A percentile compares a stretch with the other conserved stretches of the same genome.
These are phyloP conservation scores for Chrysogorgia sp. DNA, from an alignment of 92 coral and sea anemone species.

Conservation along the genomic window DNA sequence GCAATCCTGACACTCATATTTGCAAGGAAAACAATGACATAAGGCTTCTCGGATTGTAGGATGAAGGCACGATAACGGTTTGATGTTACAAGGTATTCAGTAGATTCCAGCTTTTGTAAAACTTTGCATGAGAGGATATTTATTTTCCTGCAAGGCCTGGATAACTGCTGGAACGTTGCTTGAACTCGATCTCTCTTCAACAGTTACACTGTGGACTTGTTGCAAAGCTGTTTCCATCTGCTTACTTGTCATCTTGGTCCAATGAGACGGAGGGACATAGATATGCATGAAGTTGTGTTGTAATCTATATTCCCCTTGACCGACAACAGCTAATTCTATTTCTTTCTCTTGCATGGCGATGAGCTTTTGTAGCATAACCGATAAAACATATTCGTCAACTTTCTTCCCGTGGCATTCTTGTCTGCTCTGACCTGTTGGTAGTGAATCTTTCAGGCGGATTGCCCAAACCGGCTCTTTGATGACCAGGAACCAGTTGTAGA, in stretches of 20 bases:
- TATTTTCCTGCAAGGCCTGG: slow-evolving; percentile 8
- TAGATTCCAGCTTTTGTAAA: too few relatives aligned
- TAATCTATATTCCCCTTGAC: not conserved
- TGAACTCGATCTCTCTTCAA: not conserved
- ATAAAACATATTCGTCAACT: slow-evolving; percentile 42
- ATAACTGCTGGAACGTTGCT: slow-evolving; percentile 26
- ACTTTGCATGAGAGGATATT: too few relatives aligned
- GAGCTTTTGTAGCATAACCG: slow-evolving; percentile 28
- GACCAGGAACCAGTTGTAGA: slow-evolving; percentile 21
- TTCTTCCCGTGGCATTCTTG: not conserved
- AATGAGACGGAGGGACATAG: slow-evolving; percentile 27
- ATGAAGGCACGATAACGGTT: too few relatives aligned
- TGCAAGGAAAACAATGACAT: slow-evolving; percentile 32
- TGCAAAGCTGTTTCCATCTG: slow-evolving; percentile 50
- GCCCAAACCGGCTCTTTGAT: slow-evolving; percentile 56
- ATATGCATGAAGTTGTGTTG: too few relatives aligned
- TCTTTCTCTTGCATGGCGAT: not conserved
- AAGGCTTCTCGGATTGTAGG: slow-evolving; percentile 25
- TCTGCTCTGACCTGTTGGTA: slow-evolving; percentile 51
- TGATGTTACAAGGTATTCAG: too few relatives aligned
- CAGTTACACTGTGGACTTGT: slow-evolving; percentile 35
- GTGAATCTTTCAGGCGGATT: slow-evolving; percentile 55
- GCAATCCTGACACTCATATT: slow-evolving; percentile 50
- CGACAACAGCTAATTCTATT: not conserved
- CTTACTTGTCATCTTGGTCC: slow-evolving; percentile 12